phyloP scores from a whole-genome alignment of 2,888 invertebrate species.

The Cryptocephalus moraei region DNA sequence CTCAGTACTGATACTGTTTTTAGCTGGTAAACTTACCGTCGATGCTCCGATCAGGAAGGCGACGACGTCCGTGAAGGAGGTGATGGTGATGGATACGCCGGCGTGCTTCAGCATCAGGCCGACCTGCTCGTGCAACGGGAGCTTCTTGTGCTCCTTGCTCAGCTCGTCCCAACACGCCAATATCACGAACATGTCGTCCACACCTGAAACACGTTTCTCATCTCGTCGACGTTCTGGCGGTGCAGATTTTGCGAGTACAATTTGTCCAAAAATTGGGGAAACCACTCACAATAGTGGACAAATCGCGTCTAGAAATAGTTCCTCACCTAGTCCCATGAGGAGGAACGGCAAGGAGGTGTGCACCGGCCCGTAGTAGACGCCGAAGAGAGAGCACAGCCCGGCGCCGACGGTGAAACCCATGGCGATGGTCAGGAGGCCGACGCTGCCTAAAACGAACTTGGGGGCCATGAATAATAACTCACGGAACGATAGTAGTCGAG shows the following conservation, averaged over 20 bases:
- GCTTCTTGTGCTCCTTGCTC: constrained; percentile 41
- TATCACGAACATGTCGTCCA: constrained; percentile 82
- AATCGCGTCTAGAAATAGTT: too few relatives aligned
- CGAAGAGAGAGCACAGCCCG: constrained; percentile 60
- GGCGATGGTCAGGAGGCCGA: constrained; percentile 61
- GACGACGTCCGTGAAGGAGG: constrained; percentile 71
- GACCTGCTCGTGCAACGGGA: constrained; percentile 52
- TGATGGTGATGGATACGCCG: constrained; percentile 74
- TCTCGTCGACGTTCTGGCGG: too few relatives aligned
- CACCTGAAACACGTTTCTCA: constrained; percentile 35
- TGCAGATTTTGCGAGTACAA: too few relatives aligned
- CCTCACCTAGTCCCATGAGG: constrained; percentile 57
- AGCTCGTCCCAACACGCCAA: constrained; percentile 66
- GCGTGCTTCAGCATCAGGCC: constrained; percentile 67
- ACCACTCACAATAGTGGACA: too few relatives aligned
- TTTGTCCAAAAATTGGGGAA: too few relatives aligned
- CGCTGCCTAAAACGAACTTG: constrained; percentile 54
- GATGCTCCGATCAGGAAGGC: constrained; percentile 71
- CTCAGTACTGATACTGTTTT: background rate
- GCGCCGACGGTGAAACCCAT: constrained; percentile 63
- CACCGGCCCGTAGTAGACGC: constrained; percentile 68
- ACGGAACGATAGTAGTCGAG: background rate
- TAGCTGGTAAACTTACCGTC: constrained; percentile 42
- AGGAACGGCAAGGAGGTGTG: constrained; percentile 75
- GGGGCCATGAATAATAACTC: constrained; percentile 5